phyloP scores from a whole-genome alignment of 2,888 invertebrate genomes.

The Aricia artaxerxes region DNA sequence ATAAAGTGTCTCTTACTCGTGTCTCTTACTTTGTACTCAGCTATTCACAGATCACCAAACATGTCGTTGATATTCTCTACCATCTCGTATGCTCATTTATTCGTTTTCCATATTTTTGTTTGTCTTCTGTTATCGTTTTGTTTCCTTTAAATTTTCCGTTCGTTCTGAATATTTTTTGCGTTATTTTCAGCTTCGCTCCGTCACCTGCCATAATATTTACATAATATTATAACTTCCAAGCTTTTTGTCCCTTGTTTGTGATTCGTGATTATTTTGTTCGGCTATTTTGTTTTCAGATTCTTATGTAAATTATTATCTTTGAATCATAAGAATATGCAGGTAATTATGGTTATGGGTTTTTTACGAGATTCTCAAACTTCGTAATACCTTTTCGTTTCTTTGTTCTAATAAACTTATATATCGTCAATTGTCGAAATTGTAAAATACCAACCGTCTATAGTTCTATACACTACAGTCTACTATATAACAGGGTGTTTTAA shows the following conservation, averaged over 20 bases:
- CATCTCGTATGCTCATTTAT: conserved; percentile 1
- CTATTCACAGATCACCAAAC: conserved; percentile 1
- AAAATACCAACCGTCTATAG: background rate
- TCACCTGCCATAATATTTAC: conserved; percentile 11
- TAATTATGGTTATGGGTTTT: too few relatives aligned
- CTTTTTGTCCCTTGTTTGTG: background rate
- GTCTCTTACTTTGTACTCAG: background rate
- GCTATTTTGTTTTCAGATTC: background rate
- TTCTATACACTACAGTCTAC: background rate
- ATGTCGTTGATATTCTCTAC: background rate
- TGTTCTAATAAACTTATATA: too few relatives aligned
- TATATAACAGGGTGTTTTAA: background rate
- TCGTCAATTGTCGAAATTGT: background rate
- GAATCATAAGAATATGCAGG: background rate
- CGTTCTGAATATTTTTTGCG: background rate
- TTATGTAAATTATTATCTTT: background rate
- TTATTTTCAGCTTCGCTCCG: background rate
- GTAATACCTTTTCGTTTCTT: background rate
- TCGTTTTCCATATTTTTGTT: background rate
- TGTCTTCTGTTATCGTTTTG: conserved; percentile 34
- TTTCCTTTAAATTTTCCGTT: conserved; percentile 20
- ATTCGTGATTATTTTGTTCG: background rate
- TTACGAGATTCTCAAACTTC: background rate
- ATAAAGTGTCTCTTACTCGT: background rate
- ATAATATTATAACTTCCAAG: conserved; percentile 2